Conservation (phyloP, 2,113 vertebrate genomes). For the Thomomys bottae region DNA sequence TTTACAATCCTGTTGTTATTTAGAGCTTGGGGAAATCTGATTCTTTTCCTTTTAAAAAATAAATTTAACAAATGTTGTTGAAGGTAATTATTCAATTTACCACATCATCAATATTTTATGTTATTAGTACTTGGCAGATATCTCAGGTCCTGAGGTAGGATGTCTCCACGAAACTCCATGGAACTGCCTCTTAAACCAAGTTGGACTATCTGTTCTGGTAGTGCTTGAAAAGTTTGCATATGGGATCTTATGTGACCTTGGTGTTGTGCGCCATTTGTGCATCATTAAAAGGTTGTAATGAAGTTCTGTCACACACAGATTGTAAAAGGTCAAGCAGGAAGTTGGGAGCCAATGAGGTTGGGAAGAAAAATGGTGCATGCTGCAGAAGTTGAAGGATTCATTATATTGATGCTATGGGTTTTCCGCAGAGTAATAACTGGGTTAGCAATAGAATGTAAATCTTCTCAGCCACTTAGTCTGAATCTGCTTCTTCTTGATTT, state of each 20-base stretch:
- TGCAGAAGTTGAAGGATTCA: conserved; percentile 90
- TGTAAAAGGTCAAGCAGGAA: conserved; percentile 92
- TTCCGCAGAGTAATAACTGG: conserved; percentile 90
- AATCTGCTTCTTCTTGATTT: conserved; percentile 88
- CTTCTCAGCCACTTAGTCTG: conserved; percentile 88
- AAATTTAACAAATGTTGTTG: background rate
- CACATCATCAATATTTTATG: conserved; percentile 53
- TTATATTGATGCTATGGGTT: conserved; percentile 90
- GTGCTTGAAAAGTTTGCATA: conserved; percentile 82
- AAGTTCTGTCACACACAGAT: conserved; percentile 88
- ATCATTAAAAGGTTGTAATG: conserved; percentile 92
- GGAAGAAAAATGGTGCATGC: conserved; percentile 88
- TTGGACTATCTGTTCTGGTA: conserved; percentile 67
- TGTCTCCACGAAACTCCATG: conserved; percentile 50
- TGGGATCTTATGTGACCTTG: conserved; percentile 87
- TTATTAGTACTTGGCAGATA: background rate
- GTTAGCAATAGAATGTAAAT: conserved; percentile 91
- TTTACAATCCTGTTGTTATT: conserved; percentile 56
- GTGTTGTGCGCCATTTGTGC: conserved; percentile 88
- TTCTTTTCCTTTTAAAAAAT: conserved; percentile 37
- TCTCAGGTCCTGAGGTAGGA: conserved; percentile 24
- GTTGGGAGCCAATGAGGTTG: conserved; percentile 88
- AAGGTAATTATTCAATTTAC: conserved; percentile 47
- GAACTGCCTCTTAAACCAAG: conserved; percentile 73
- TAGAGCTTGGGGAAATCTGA: conserved; percentile 39